Evolutionary conservation across 2,113 vertebrate species (phyloP).

Genomic region (Gorilla gorilla): DNA sequence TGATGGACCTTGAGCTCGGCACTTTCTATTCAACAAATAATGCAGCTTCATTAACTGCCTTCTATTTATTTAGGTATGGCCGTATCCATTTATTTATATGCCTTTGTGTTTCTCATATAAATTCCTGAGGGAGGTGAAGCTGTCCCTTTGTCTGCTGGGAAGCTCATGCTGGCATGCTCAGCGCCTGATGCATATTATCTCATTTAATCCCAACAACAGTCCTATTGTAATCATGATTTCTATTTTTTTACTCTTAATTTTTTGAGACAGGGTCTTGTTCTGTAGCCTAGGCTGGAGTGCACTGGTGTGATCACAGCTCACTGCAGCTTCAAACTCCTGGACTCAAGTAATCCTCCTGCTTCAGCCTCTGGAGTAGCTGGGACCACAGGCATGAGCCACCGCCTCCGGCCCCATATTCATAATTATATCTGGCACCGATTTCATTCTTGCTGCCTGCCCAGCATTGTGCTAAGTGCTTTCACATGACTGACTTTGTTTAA

Average conservation of each 20-base stretch:
- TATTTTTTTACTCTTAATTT: too few species aligned
- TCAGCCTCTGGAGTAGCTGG: too few species aligned
- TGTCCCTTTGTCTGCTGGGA: background rate
- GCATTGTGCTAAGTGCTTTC: background rate
- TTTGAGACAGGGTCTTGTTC: too few species aligned
- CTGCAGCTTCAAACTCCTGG: too few species aligned
- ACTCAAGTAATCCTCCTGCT: too few species aligned
- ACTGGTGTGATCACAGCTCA: too few species aligned
- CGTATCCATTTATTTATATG: background rate
- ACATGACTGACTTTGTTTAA: accelerated
- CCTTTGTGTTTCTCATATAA: background rate
- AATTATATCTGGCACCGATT: accelerated
- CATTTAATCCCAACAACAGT: background rate
- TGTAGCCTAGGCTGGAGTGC: too few species aligned
- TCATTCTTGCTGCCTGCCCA: background rate
- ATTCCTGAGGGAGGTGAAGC: background rate
- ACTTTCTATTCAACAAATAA: background rate
- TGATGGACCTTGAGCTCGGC: background rate
- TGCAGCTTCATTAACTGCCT: background rate
- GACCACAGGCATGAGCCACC: too few species aligned
- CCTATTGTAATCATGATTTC: accelerated
- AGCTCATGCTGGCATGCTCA: too few species aligned
- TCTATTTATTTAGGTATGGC: background rate
- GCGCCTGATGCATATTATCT: accelerated
- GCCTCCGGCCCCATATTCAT: too few species aligned